Percentiles rank a stretch among this genome's conserved stretches.
Conservation (phyloP, 2,797 vertebrate genomes). For the Mormyrops boulengeri region DNA sequence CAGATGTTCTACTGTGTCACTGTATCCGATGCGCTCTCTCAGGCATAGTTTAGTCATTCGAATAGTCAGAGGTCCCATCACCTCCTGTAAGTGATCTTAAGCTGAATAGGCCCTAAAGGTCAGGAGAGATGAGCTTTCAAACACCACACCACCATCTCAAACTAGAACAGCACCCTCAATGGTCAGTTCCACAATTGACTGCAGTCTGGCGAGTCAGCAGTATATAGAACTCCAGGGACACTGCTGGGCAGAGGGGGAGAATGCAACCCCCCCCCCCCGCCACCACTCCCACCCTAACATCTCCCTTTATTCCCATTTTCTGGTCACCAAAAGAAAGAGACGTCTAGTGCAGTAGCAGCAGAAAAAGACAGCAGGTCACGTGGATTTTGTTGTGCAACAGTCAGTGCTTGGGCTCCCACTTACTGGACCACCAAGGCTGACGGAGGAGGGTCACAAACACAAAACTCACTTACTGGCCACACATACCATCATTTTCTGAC, state of each 20-base stretch:
- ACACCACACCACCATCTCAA: background rate
- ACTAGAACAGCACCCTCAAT: background rate
- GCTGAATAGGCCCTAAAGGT: background rate
- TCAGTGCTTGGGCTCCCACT: background rate
- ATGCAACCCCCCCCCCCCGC: background rate
- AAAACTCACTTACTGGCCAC: constrained; percentile 4
- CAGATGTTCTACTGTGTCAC: background rate
- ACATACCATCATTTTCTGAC: background rate
- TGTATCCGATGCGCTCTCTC: background rate
- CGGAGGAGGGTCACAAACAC: background rate
- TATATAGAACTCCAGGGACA: constrained; percentile 39
- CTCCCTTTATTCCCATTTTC: constrained; percentile 51
- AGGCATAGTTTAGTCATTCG: background rate
- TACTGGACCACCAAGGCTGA: constrained; percentile 8
- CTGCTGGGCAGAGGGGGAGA: constrained; percentile 52
- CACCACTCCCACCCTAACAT: constrained; percentile 5
- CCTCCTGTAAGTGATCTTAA: background rate
- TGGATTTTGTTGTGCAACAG: constrained; percentile 23
- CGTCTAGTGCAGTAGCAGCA: constrained; percentile 30
- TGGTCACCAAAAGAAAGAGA: constrained; percentile 44
- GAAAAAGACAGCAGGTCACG: constrained; percentile 36
- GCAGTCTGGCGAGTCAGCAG: constrained; percentile 54
- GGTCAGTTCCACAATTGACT: constrained; percentile 36
- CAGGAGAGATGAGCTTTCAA: background rate
- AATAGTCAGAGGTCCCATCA: background rate